Evolutionary conservation across 1,140 invertebrate genomes (phyloP), one percentile per base, ranked within the genome.

Genomic region (Elymnias hypermnestra): DNA sequence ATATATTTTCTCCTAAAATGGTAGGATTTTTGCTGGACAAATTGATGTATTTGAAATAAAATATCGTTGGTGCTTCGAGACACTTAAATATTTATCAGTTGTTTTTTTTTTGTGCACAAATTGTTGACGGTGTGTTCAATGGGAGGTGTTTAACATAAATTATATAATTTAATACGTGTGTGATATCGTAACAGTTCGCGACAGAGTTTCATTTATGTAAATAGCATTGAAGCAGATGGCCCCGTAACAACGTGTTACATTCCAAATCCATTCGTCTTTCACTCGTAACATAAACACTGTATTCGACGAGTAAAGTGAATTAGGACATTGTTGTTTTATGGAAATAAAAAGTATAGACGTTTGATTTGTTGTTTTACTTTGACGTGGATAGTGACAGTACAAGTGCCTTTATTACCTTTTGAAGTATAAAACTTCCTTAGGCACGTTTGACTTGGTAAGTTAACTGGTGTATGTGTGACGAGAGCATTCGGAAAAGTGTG

Each of bases 281-380:
- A 58, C 65, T 66, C 40, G 14, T n/a, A 10, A 33, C 46, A 47
- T 58, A 63, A 48, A 53, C 50, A 51, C 46, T 64, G 67, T 64
- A 65, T 51, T 59, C 61, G 58, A 63, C 66, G 49, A 60, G 44
- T 53, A 48, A 62, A 68, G 66, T 75, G 70, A 77, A 77, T 70
- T 72, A 73, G 65, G 72, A 73, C 70, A 69, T 63, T 79, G 69
- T 78, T 83, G 70, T 79, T 83, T 78, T 70, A 81, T 76, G 72
- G 69, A 74, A 83, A 77, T 75, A 77, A 76, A 72, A 67, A 63
- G 18, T 74, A 77, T 78, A 77, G 64, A 78, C 71, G 71, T 72
- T 75, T 57, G 40, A 21, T 26, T 5, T 4, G 10, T 9, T 29
- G 10, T 29, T 29, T 12, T 29, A 12, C 2, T 5, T 26, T 3